A percentile compares a stretch with the other conserved stretches of the same genome.
phyloP scores from a whole-genome alignment of 2,797 vertebrate genomes.

The Enteromius afrohamiltoni region DNA sequence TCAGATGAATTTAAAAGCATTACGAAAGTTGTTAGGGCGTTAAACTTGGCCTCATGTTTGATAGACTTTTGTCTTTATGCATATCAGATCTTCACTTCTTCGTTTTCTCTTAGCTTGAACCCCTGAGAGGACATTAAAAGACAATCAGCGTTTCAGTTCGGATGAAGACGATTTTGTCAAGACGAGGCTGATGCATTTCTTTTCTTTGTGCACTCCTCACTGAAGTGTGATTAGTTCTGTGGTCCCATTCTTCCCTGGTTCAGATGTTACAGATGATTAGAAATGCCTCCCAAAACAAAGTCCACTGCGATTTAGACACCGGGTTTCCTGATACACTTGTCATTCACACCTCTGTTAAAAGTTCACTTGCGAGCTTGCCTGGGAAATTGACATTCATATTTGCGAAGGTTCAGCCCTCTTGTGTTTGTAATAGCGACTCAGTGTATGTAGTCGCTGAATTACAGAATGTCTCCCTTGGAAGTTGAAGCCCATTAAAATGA shows the following conservation, averaged over 20 bases:
- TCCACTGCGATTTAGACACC: background rate
- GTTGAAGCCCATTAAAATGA: constrained; percentile 79
- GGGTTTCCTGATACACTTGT: constrained; percentile 11
- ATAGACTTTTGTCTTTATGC: background rate
- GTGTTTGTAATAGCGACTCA: constrained; percentile 66
- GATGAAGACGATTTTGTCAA: background rate
- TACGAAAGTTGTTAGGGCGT: constrained; percentile 31
- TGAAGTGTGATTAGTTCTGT: constrained; percentile 22
- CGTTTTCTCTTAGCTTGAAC: background rate
- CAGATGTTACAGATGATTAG: background rate
- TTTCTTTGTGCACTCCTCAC: background rate
- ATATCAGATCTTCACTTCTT: background rate
- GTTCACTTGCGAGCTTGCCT: constrained; percentile 20
- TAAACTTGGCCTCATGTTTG: background rate
- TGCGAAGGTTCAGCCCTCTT: constrained; percentile 57
- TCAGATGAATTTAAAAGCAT: constrained; percentile 7
- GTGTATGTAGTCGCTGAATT: constrained; percentile 71
- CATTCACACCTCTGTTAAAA: constrained; percentile 33
- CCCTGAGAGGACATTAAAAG: constrained; percentile 10
- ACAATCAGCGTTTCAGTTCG: constrained; percentile 4
- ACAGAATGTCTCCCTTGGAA: constrained; percentile 69
- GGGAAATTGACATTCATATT: constrained; percentile 55
- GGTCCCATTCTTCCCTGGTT: background rate
- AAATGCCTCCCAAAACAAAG: constrained; percentile 4
- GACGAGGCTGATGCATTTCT: background rate